phyloP scores from a whole-genome alignment of 2,797 vertebrate genomes.

The Lemur catta region DNA sequence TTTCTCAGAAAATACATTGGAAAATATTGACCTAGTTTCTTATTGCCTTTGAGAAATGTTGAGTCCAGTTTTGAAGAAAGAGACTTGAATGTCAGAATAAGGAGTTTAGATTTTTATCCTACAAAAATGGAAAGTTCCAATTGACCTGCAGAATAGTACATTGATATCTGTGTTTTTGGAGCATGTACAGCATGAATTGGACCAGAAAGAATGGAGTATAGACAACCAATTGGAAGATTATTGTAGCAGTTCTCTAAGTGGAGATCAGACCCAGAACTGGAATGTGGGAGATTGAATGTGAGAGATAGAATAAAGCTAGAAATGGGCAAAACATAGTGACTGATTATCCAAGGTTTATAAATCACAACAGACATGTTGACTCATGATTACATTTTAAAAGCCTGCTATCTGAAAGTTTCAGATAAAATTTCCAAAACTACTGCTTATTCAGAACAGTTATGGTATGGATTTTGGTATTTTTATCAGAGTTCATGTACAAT shows the following conservation, averaged over 20 bases:
- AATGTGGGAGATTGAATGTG: fast-evolving
- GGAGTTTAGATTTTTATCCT: background rate
- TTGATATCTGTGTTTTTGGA: background rate
- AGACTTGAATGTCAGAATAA: background rate
- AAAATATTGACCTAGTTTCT: background rate
- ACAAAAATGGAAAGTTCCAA: background rate
- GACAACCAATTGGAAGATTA: background rate
- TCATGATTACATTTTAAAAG: background rate
- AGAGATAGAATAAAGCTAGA: fast-evolving
- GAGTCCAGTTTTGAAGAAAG: background rate
- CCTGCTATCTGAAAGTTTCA: background rate
- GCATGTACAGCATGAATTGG: background rate
- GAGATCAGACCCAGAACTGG: background rate
- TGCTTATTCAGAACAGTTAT: background rate
- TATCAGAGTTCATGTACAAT: background rate
- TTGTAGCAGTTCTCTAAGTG: background rate
- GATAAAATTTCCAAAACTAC: background rate
- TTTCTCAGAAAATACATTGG: background rate
- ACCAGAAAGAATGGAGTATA: background rate
- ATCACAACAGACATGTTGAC: background rate
- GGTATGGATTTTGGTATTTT: background rate
- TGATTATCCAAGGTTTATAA: background rate
- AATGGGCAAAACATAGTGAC: background rate
- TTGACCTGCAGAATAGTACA: background rate
- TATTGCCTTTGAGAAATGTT: background rate